Percentiles rank a stretch among this genome's conserved stretches.
phyloP scores from a whole-genome alignment of 2,888 invertebrate genomes.

The Terebella lapidaria region DNA sequence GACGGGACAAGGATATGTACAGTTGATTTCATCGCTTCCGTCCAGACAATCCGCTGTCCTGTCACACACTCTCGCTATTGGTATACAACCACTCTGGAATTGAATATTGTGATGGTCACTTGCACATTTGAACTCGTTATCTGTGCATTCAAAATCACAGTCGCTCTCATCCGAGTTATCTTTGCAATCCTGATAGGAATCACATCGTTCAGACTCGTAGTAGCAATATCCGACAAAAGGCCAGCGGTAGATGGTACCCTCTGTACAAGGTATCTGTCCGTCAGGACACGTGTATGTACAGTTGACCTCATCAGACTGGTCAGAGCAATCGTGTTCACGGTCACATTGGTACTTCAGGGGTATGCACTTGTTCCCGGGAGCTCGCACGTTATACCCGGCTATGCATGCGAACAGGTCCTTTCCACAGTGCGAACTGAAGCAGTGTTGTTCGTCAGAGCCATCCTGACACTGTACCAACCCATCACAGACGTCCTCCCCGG shows the following conservation, averaged over 20 bases:
- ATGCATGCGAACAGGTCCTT: neutral
- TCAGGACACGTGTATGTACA: constrained; percentile 14
- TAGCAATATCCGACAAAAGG: neutral
- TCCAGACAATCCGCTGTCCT: constrained; percentile 19
- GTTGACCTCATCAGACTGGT: neutral
- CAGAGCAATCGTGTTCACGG: neutral
- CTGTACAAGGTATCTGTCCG: constrained; percentile 16
- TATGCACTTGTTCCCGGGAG: neutral
- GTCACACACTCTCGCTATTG: constrained; percentile 11
- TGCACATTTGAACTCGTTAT: constrained; percentile 5
- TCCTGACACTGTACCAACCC: constrained; percentile 11
- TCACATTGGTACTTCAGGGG: neutral
- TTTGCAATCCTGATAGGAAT: constrained; percentile 15
- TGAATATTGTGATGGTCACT: neutral
- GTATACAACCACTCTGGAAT: constrained; percentile 10
- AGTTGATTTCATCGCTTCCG: constrained; percentile 19
- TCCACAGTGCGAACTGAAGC: neutral
- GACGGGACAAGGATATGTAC: constrained; percentile 11
- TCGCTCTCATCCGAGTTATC: constrained; percentile 16
- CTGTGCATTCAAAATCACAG: constrained; percentile 14
- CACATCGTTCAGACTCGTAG: constrained; percentile 12
- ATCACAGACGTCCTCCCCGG: constrained; percentile 11
- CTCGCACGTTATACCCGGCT: neutral
- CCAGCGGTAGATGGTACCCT: constrained; percentile 6
- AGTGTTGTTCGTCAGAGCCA: constrained; percentile 15